Evolutionary conservation across 2,113 vertebrate genomes (phyloP).

Genomic region (Eonycteris spelaea): DNA sequence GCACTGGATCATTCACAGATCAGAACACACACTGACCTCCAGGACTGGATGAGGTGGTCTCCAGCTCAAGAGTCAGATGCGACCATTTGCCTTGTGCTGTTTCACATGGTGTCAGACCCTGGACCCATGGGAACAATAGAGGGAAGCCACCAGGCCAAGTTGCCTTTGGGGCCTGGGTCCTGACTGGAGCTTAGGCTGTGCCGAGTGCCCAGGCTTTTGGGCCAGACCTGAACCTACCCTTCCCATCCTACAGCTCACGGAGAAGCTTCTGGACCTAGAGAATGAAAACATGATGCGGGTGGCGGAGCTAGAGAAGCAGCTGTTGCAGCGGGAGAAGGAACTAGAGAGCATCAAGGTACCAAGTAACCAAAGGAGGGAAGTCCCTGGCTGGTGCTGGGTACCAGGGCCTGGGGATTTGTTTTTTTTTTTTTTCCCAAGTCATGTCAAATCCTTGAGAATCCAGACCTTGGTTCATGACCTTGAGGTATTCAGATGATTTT

Average conservation of each 20-base stretch:
- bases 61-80: background rate
- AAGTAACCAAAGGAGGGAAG: fast-evolving
- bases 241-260: slow-evolving; percentile 84
- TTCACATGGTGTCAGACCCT: background rate
- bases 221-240: background rate
- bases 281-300: slow-evolving; percentile 98
- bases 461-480: background rate
- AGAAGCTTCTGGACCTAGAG: slow-evolving; percentile 97
- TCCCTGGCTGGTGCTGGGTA: background rate
- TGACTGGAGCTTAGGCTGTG: background rate
- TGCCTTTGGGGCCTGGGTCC: background rate
- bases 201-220: background rate
- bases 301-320: slow-evolving; percentile 94
- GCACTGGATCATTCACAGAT: background rate
- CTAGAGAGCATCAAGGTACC: slow-evolving; percentile 89
- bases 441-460: background rate
- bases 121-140: background rate
- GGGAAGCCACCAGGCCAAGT: background rate
- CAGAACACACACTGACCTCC: background rate
- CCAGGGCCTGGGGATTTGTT: background rate
- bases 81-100: background rate
- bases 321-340: slow-evolving; percentile 95
- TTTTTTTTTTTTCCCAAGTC: background rate
- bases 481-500: background rate
- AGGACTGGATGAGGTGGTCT: background rate